Evolutionary conservation across 2,888 invertebrate species (phyloP), one percentile per base, ranked within the genome.

Genomic region (Drosophila suboccidentalis): DNA sequence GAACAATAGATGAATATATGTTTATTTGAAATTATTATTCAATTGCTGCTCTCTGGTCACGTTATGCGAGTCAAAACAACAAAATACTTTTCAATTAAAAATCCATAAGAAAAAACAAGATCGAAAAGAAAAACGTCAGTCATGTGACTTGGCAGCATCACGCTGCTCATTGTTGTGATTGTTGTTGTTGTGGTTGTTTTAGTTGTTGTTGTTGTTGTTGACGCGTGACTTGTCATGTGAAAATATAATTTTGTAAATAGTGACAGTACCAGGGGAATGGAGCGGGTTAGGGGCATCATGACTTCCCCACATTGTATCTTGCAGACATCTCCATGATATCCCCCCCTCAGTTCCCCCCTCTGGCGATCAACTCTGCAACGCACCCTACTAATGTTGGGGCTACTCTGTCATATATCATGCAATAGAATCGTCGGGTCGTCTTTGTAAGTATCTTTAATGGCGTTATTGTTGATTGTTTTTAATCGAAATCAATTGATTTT

Each of bases 11-110:
- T 9, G n/a, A n/a, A 46, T 44, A 15, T 36, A 3, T 26, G 38
- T 58, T 13, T 22, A 46, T 43, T 26, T 41, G 39, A 13, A 38
- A 32, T 60, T 29, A 47, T 62, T 71, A 72, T 36, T 77, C 64
- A 86, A 83, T 75, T 77, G 75, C 17, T 46, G 49, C 41, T n/a
- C 22, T 38, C 60, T 77, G 77, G 82, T 83, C 85, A 84, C 85
- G 85, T 85, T 82, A 85, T 62, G 67, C 57, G 68, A 73, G 66
- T 82, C 70, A 80, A 78, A 61, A 71, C 55, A 71, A 67, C 83
- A 75, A 82, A 79, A 86, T 73, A 84, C 87, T 82, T 83, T 86
- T 86, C 85, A 86, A 87, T 86, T 87, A 83, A 83, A 83, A 74
- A 72, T 83, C 85, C 80, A 80, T 85, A 78, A 75, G 74, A 74